A percentile compares a stretch with the other conserved stretches of the same genome.
These are phyloP conservation scores for Drosophila basisetae DNA, from an alignment of 2,888 invertebrate species.

Conservation along the genomic window DNA sequence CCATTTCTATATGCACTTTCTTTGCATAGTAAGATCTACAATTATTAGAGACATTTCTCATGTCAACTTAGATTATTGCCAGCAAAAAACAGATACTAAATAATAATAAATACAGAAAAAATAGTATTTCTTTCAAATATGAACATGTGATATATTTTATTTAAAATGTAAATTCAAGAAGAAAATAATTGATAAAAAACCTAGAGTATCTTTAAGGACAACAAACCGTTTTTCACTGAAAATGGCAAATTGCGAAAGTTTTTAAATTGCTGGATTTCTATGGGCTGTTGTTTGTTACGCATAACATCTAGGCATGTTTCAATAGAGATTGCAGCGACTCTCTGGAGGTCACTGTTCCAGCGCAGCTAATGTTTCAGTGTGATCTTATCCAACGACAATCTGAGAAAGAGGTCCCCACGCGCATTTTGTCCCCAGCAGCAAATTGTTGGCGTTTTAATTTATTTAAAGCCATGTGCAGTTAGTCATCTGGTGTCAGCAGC, in stretches of 20 bases:
- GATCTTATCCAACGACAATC: background rate
- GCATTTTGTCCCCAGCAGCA: background rate
- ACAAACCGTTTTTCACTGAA: background rate
- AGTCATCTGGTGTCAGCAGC: slow-evolving; percentile 34
- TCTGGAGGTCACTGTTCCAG: background rate
- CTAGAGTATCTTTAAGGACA: background rate
- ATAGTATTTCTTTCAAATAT: background rate
- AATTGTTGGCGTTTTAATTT: slow-evolving; percentile 56
- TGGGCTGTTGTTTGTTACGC: background rate
- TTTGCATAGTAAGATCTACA: background rate
- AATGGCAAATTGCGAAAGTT: background rate
- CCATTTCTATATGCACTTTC: background rate
- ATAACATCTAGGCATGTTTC: background rate
- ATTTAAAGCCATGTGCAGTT: slow-evolving; percentile 62
- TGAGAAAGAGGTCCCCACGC: background rate
- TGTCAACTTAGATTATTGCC: background rate
- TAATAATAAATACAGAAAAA: background rate
- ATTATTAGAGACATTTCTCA: background rate
- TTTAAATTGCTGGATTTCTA: background rate
- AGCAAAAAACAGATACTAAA: background rate
- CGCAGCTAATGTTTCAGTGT: slow-evolving; percentile 1
- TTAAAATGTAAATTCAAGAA: too few species aligned
- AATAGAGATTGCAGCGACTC: background rate
- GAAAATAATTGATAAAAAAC: background rate
- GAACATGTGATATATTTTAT: too few species aligned